Percentiles rank a stretch among this genome's conserved stretches.
These are phyloP conservation scores for Pseudoatta argentina DNA, from an alignment of 1,140 invertebrate species.

Conservation along the genomic window DNA sequence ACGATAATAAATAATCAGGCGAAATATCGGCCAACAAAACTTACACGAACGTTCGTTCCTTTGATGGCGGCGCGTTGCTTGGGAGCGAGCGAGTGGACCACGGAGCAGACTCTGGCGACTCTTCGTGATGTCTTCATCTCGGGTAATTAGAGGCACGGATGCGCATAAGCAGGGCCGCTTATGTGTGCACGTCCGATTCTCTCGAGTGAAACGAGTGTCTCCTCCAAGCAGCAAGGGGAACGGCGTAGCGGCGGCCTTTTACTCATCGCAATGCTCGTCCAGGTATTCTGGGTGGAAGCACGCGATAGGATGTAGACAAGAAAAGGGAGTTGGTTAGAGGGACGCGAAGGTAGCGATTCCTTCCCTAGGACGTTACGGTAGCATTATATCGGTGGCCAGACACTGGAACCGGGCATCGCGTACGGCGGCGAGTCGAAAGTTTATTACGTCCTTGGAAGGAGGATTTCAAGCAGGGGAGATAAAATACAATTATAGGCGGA, in stretches of 20 bases:
- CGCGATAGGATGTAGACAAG: conserved; percentile 10
- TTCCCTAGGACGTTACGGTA: conserved; percentile 20
- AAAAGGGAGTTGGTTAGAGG: conserved; percentile 13
- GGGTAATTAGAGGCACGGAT: conserved; percentile 76
- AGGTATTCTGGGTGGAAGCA: conserved; percentile 10
- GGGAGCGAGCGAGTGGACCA: conserved; percentile 8
- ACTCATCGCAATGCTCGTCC: background rate
- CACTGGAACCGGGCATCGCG: conserved; percentile 22
- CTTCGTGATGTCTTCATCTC: conserved; percentile 73
- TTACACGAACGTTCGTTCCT: conserved; percentile 58
- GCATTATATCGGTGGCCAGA: conserved; percentile 6
- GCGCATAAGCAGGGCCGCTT: conserved; percentile 66
- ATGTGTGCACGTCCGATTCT: conserved; percentile 57
- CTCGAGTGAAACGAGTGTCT: conserved; percentile 71
- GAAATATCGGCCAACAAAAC: conserved; percentile 71
- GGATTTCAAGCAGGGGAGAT: conserved; percentile 46
- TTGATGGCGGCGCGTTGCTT: conserved; percentile 37
- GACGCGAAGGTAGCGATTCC: background rate
- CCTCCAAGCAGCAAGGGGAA: background rate
- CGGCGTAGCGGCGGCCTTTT: conserved; percentile 45
- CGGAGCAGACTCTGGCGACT: conserved; percentile 32
- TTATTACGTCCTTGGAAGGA: conserved; percentile 46
- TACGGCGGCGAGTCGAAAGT: conserved; percentile 16
- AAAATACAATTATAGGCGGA: conserved; percentile 57
- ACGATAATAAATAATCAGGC: conserved; percentile 72